These are phyloP conservation scores for Salvelinus fontinalis DNA, from an alignment of 2,113 vertebrate species.

Conservation along the genomic window DNA sequence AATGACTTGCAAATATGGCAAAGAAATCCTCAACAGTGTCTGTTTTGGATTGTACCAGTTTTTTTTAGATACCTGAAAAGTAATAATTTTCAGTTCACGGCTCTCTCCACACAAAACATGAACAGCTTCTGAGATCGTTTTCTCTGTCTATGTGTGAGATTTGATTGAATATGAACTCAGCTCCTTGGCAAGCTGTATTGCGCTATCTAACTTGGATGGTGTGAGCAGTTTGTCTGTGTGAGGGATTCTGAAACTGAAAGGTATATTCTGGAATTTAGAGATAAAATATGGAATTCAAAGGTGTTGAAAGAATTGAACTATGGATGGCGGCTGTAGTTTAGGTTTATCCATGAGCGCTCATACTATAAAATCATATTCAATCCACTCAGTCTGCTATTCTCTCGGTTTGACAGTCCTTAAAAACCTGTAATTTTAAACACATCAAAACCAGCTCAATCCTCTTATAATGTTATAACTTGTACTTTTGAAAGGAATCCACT, in stretches of 20 bases:
- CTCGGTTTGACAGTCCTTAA: neutral
- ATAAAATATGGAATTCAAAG: slow-evolving; percentile 13
- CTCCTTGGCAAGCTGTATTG: neutral
- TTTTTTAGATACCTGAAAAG: neutral
- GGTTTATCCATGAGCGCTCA: slow-evolving; percentile 28
- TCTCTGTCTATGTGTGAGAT: neutral
- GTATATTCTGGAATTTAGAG: neutral
- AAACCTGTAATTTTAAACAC: neutral
- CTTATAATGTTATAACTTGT: neutral
- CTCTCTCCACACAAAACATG: neutral
- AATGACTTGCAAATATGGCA: neutral
- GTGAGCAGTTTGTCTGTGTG: neutral
- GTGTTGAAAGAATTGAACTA: neutral
- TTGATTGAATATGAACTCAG: neutral
- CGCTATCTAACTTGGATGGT: neutral
- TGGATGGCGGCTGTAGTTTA: neutral
- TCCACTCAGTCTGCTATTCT: slow-evolving; percentile 8
- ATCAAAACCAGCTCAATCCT: neutral
- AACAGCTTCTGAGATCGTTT: no score
- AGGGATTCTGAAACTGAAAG: neutral
- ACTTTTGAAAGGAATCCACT: slow-evolving; percentile 15
- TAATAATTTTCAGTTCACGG: no score
- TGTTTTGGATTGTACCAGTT: neutral
- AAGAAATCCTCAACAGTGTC: neutral
- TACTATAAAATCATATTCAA: slow-evolving; percentile 12